Conservation (phyloP, 2,888 invertebrate species). For the Netelia virgata region DNA sequence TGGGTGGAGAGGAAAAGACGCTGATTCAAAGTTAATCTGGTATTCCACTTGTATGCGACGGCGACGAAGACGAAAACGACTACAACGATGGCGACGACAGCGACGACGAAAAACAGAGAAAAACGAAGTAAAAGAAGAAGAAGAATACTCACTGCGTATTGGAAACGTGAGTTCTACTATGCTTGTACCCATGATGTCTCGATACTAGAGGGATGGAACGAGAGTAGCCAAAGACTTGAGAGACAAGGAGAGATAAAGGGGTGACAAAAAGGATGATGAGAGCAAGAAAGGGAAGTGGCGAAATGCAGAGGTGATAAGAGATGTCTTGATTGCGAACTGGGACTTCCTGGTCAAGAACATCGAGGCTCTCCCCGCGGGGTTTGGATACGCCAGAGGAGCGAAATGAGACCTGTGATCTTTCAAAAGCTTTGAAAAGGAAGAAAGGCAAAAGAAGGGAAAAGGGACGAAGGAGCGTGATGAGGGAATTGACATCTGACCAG, state of each 20-base stretch:
- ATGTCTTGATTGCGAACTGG: slow-evolving; percentile 61
- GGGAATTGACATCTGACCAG: slow-evolving; percentile 51
- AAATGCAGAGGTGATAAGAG: slow-evolving; percentile 34
- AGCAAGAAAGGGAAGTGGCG: slow-evolving; percentile 25
- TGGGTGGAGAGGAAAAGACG: slow-evolving; percentile 55
- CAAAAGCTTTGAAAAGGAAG: slow-evolving; percentile 9
- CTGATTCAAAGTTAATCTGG: slow-evolving; percentile 71
- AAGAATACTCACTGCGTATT: slow-evolving; percentile 25
- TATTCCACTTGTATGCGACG: slow-evolving; percentile 69
- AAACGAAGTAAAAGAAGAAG: slow-evolving; percentile 18
- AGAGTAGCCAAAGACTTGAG: slow-evolving; percentile 10
- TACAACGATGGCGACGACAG: slow-evolving; percentile 31
- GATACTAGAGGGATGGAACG: slow-evolving; percentile 55
- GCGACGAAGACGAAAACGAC: slow-evolving; percentile 55
- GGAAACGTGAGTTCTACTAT: slow-evolving; percentile 14
- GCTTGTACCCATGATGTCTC: slow-evolving; percentile 33
- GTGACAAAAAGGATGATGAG: slow-evolving; percentile 24
- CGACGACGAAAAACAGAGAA: slow-evolving; percentile 11
- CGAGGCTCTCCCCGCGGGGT: slow-evolving; percentile 60
- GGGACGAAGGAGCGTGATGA: slow-evolving; percentile 32
- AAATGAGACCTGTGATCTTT: slow-evolving; percentile 11
- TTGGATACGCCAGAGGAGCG: slow-evolving; percentile 29
- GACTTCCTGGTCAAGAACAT: slow-evolving; percentile 59
- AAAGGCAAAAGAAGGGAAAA: slow-evolving; percentile 7
- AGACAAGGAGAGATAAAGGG: slow-evolving; percentile 27